Evolutionary conservation across 1,140 invertebrate genomes (phyloP), one percentile per base, ranked within the genome.

Genomic region (Pseudomyrmex cubaensis): DNA sequence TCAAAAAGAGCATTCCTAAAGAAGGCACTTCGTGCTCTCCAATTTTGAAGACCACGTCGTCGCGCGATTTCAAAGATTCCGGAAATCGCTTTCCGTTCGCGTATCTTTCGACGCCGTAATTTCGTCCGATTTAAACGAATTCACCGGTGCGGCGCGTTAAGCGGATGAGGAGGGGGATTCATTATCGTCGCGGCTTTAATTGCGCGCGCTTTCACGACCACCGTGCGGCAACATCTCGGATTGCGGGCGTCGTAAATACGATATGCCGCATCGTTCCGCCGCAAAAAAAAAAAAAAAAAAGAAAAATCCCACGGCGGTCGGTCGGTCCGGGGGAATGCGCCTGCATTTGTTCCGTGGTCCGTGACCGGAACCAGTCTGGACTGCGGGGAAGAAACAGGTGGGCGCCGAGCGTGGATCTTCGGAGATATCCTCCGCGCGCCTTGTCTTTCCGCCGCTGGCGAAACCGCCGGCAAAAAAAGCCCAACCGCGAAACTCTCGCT

Each of bases 291-390:
- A 35, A 35, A 35, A 35, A n/a, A n/a, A n/a, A n/a, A n/a, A n/a
- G n/a, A n/a, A n/a, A n/a, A n/a, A n/a, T n/a, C n/a, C n/a, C n/a
- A n/a, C 87, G 67, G 82, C 82, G 72, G 75, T 80, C 46, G 62
- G 82, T 50, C 35, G 35, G 35, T 35, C 35, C 35, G 20, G 35
- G 48, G 83, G 61, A 77, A 62, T 85, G 87, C 72, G 72, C 56
- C 78, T 77, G 84, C 67, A 35, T 85, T 35, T 50, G 85, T 78
- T 69, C 56, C 86, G 80, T 86, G 73, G 67, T 86, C 85, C 83
- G 76, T 87, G 83, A 85, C 83, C 77, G 85, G 86, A 87, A 86
- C 85, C 69, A 87, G 63, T 86, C 74, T 57, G 64, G 74, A 64
- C 46, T 46, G 62, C 69, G 67, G 78, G 25, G 62, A 85, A 77